Percentiles rank a stretch among this genome's conserved stretches.
Evolutionary conservation across 2,797 vertebrate genomes (phyloP).

Genomic region (Huso huso): DNA sequence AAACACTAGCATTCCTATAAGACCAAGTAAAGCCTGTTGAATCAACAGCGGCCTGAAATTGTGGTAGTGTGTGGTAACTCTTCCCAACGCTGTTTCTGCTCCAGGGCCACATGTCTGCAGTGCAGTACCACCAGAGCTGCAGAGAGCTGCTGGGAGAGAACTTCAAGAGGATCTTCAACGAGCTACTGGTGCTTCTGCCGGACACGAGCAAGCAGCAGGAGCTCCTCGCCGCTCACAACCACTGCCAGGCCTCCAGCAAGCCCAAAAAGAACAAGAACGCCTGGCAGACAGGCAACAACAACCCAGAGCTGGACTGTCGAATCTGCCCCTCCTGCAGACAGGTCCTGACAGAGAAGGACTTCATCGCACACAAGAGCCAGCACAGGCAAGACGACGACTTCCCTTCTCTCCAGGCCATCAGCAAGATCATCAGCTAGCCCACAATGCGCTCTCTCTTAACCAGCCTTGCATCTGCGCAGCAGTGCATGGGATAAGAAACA

Average conservation of each 20-base stretch:
- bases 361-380: constrained; percentile 77
- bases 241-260: constrained; percentile 60
- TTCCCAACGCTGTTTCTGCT: not conserved
- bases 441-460: too few species aligned
- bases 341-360: constrained; percentile 80
- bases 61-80: too few species aligned
- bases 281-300: constrained; percentile 61
- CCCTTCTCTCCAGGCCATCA: constrained; percentile 88
- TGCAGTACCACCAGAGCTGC: constrained; percentile 84
- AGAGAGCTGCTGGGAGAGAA: constrained; percentile 83
- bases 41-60: too few species aligned
- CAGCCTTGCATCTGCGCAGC: too few species aligned
- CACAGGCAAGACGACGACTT: constrained; percentile 86
- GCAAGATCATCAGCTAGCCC: constrained; percentile 87
- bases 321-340: constrained; percentile 88
- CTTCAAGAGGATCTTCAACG: constrained; percentile 84
- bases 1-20: too few species aligned
- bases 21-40: too few species aligned
- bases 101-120: constrained; percentile 81
- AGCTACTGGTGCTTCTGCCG: constrained; percentile 87
- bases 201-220: constrained; percentile 91
- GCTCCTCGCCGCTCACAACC: constrained; percentile 80
- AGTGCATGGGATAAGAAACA: too few species aligned
- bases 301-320: constrained; percentile 74
- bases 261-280: constrained; percentile 75